Evolutionary conservation across 2,797 vertebrate genomes (phyloP), one percentile per base, ranked within the genome.

Genomic region (Salarias fasciatus): DNA sequence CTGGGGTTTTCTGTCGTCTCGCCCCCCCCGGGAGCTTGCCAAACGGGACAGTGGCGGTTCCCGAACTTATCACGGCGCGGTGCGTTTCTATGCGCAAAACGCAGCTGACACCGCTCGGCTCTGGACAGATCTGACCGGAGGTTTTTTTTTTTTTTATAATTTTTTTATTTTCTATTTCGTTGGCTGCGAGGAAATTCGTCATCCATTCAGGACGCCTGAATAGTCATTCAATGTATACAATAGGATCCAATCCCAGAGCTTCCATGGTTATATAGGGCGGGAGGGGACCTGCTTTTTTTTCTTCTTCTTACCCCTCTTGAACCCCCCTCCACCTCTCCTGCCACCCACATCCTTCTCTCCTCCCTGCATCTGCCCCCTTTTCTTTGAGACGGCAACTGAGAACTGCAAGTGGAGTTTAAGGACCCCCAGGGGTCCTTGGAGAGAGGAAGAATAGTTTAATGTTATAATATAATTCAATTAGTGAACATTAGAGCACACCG

Each of bases 181-280:
- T 56, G 51, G 44, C 35, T 33, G 47, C 46, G 31, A 41, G 68
- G 29, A 62, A 66, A 64, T 53, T 75, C 69, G 58, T 74, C 79
- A 66, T 73, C 72, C 72, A 80, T 78, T 86, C 51, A 80, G 48
- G 14, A 18, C 6, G 12, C 69, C 62, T 81, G 82, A 88, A 85
- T 77, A 76, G 77, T 75, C 73, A 66, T 78, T 83, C 66, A 75
- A 48, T 61, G 72, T 77, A 82, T 74, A 88, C 80, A 87, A 90
- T 81, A 41, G 72, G 63, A 75, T 73, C 89, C 90, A 90, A 90
- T 90, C 85, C 86, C 52, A 56, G 69, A 36, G 79, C 82, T 76
- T 57, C 77, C 53, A 37, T 69, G 77, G 78, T 70, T 69, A 75
- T 82, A 75, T 79, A 79, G 86, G 80, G 80, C 58, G 72, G 86